Percentiles rank a stretch among this genome's conserved stretches.
Evolutionary conservation across 2,113 vertebrate species (phyloP).

Genomic region (Hemibagrus wyckioides): DNA sequence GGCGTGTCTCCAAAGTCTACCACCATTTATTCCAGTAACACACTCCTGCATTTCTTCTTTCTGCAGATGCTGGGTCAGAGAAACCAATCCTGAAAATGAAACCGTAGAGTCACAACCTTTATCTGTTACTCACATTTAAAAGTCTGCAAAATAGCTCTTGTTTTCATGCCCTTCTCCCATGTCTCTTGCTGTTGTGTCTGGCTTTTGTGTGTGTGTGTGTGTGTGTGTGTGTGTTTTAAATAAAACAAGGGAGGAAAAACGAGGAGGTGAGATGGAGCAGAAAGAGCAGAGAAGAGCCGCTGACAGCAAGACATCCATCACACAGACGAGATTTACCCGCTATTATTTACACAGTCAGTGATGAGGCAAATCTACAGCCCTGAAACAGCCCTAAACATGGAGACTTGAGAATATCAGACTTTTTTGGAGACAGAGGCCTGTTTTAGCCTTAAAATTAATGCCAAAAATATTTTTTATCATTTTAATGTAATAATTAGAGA

Average conservation of each 20-base stretch:
- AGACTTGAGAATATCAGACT: neutral
- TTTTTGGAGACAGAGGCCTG: neutral
- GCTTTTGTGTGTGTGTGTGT: neutral
- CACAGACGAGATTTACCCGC: neutral
- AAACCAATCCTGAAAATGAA: neutral
- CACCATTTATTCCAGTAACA: neutral
- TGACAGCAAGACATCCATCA: conserved; percentile 23
- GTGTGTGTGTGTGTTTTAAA: too few relatives aligned
- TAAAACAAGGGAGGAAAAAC: conserved; percentile 1
- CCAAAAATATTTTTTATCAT: neutral
- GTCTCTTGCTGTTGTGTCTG: neutral
- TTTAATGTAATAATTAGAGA: neutral
- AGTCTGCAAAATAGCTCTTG: conserved; percentile 7
- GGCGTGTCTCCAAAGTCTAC: neutral
- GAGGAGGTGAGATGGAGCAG: conserved; percentile 3
- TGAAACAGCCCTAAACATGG: neutral
- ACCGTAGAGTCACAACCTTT: neutral
- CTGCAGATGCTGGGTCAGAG: neutral
- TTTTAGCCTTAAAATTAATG: neutral
- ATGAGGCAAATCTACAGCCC: neutral
- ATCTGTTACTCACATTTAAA: neutral
- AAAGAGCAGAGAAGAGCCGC: conserved; percentile 8
- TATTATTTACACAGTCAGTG: conserved; percentile 5
- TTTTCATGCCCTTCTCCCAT: neutral
- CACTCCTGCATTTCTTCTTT: neutral